Base-by-base conservation (phyloP, 1,140 invertebrate species). In the Steinernema feltiae region DNA sequence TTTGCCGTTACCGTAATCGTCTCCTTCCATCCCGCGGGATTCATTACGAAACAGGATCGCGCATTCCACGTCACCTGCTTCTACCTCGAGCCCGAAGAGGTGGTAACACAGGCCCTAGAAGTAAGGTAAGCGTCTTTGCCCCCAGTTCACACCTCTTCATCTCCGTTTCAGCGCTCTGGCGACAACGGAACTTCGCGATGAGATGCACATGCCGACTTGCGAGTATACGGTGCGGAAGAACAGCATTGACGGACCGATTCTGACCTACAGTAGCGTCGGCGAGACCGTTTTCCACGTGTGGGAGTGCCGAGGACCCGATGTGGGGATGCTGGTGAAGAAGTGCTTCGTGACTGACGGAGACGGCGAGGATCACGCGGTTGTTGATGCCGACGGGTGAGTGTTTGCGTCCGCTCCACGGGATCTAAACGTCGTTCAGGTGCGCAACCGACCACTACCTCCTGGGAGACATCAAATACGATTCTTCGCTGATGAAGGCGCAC, bases 281-380 rank as follows among this genome's bases (percentile, higher is more conserved):
- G 84, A 85, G 30, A 80, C 76, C 3, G 83, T 83, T 12, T 84
- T 76, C 76, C 83, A 84, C 53, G 83, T 84, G 0, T 84, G 83
- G 83, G 82, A 85, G 46, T 84, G 83, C 70, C 80, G 48, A 21
- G 84, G 84, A 18, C 72, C 80, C 2, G 81, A 85, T 24, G 82
- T 85, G 82, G 83, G 84, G 53, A 86, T 86, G 77, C 70, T 85
- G 0, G 80, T 85, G 30, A 85, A 83, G 74, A 84, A 84, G 75
- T 85, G 83, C 70, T 86, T 85, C 70, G 84, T 85, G n/a, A 85
- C 85, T 0, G 84, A 85, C 75, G 84, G 84, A 7, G 84, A 85
- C 69, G 84, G 85, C 0, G 85, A 85, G 41, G 85, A 85, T 32
- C 85, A 85, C 70, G 80, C 82, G 15, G 84, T 86, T 31, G 77